These are phyloP conservation scores for Drosophila sulfurigaster DNA, from an alignment of 1,140 invertebrate genomes.

Conservation along the genomic window DNA sequence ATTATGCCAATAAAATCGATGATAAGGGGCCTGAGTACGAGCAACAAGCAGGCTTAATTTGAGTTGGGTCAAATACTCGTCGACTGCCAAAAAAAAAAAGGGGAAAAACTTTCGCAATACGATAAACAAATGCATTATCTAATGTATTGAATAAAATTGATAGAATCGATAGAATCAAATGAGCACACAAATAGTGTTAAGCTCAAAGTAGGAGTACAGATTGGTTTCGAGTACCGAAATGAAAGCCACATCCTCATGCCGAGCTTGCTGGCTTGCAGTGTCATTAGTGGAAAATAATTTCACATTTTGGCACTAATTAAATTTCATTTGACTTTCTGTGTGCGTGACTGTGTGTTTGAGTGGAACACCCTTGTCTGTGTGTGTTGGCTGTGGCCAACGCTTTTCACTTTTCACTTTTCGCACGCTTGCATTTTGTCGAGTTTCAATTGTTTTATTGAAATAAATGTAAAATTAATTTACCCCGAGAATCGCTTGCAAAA, in stretches of 20 bases:
- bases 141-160: constrained; percentile 66
- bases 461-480: constrained; percentile 58
- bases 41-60: constrained; percentile 65
- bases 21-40: constrained; percentile 54
- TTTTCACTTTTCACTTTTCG: constrained; percentile 35
- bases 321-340: constrained; percentile 65
- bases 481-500: not conserved
- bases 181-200: constrained; percentile 25
- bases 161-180: constrained; percentile 21
- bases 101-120: constrained; percentile 5
- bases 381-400: constrained; percentile 22
- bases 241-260: not conserved
- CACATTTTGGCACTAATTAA: constrained; percentile 77
- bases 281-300: constrained; percentile 71
- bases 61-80: constrained; percentile 35
- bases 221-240: constrained; percentile 10
- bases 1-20: constrained; percentile 82
- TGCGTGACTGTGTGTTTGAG: constrained; percentile 3
- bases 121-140: constrained; percentile 62
- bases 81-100: constrained; percentile 41
- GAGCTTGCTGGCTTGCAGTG: constrained; percentile 52
- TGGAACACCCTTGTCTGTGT: not conserved
- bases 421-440: constrained; percentile 55
- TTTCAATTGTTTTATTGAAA: constrained; percentile 68
- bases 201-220: constrained; percentile 18